phyloP scores from a whole-genome alignment of 1,140 invertebrate species.

The Leptinotarsa undecemlineata region DNA sequence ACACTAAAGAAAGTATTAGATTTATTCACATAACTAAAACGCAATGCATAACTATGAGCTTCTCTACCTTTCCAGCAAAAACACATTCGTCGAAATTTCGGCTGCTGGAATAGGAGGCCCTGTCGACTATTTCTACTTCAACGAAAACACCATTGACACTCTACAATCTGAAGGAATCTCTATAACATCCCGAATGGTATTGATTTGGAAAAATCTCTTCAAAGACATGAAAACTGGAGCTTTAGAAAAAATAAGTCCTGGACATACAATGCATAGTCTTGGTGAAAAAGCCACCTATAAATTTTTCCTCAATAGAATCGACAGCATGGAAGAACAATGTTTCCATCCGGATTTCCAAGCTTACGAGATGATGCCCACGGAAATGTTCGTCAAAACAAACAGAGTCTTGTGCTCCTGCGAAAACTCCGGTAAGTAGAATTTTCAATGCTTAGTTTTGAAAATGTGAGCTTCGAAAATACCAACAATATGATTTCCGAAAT shows the following conservation, averaged over 20 bases:
- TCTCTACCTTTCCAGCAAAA: no score
- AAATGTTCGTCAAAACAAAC: slow-evolving; percentile 55
- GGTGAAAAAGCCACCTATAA: slow-evolving; percentile 46
- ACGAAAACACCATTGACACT: slow-evolving; percentile 54
- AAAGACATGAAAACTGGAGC: slow-evolving; percentile 54
- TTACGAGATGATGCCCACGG: slow-evolving; percentile 53
- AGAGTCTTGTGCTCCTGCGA: slow-evolving; percentile 57
- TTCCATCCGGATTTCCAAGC: slow-evolving; percentile 56
- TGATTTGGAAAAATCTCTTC: slow-evolving; percentile 56
- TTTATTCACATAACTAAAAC: no score
- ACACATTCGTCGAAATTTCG: slow-evolving; percentile 51
- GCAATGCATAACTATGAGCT: no score
- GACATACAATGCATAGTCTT: slow-evolving; percentile 49
- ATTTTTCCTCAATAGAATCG: slow-evolving; percentile 56
- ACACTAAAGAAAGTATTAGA: no score
- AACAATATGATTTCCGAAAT: no score
- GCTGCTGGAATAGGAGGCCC: slow-evolving; percentile 56
- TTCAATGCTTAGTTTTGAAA: no score
- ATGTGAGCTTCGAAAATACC: no score
- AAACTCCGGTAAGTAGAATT: slow-evolving; percentile 35
- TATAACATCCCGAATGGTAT: slow-evolving; percentile 52
- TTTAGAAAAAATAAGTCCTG: slow-evolving; percentile 38
- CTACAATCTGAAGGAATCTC: slow-evolving; percentile 54
- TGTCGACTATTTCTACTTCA: slow-evolving; percentile 52
- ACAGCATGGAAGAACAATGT: slow-evolving; percentile 55